Evolutionary conservation across 2,888 invertebrate genomes (phyloP).

Genomic region (Opisthograptis luteolata): DNA sequence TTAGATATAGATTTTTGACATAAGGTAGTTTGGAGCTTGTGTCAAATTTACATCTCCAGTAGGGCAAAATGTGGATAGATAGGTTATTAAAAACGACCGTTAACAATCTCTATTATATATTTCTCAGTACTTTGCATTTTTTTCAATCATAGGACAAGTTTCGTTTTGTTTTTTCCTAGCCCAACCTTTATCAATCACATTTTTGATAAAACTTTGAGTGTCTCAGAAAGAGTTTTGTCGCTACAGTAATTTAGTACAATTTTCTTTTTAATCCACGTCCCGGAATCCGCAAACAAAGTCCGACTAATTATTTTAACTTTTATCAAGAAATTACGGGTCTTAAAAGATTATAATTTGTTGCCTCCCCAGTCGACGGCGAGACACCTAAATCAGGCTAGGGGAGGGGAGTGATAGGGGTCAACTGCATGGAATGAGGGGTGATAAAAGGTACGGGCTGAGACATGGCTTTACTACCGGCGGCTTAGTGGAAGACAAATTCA

Average conservation of each 20-base stretch:
- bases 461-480: conserved; percentile 41
- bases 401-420: conserved; percentile 52
- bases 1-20: too few relatives aligned
- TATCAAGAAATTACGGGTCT: conserved; percentile 45
- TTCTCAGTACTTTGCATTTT: too few relatives aligned
- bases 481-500: conserved; percentile 44
- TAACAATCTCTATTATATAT: too few relatives aligned
- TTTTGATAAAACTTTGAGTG: conserved; percentile 1
- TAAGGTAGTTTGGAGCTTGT: too few relatives aligned
- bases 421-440: conserved; percentile 46
- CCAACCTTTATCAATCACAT: conserved; percentile 9
- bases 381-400: conserved; percentile 55
- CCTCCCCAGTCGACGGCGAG: conserved; percentile 47
- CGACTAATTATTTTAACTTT: conserved; percentile 41
- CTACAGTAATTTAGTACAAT: conserved; percentile 9
- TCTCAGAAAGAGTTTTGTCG: conserved; percentile 9
- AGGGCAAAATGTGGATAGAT: too few relatives aligned
- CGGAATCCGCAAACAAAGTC: conserved; percentile 27
- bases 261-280: conserved; percentile 24
- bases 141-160: too few relatives aligned
- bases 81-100: too few relatives aligned
- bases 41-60: too few relatives aligned
- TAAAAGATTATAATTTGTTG: conserved; percentile 67
- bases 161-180: too few relatives aligned
- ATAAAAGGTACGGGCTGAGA: conserved; percentile 35